These are phyloP conservation scores for Drosophila kikkawai DNA, from an alignment of 1,140 invertebrate genomes.

Conservation along the genomic window DNA sequence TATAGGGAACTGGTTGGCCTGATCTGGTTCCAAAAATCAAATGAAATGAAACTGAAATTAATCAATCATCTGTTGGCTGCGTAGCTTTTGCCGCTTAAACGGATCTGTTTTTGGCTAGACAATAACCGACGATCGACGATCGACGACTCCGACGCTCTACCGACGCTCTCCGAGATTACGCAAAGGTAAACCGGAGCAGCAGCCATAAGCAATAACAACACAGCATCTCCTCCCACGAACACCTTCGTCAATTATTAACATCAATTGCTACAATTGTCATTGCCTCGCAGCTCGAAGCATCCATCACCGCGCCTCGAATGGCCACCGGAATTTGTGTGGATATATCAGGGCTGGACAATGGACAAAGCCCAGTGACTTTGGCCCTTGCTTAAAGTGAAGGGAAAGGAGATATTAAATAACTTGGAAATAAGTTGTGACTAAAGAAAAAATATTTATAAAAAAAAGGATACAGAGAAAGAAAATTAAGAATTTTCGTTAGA, in stretches of 20 bases:
- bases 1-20: conserved; percentile 30
- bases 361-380: background rate
- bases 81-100: conserved; percentile 59
- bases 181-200: conserved; percentile 62
- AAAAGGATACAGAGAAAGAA: background rate
- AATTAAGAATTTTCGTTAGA: background rate
- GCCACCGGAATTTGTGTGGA: conserved; percentile 6
- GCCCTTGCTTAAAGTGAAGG: conserved; percentile 18
- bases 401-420: background rate
- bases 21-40: conserved; percentile 65
- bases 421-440: background rate
- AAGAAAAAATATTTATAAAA: too few relatives aligned
- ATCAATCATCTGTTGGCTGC: conserved; percentile 76
- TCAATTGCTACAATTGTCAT: conserved; percentile 84
- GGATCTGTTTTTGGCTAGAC: conserved; percentile 68
- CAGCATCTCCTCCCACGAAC: conserved; percentile 60
- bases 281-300: conserved; percentile 52
- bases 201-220: conserved; percentile 33
- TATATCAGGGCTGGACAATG: conserved; percentile 35
- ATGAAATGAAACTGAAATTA: conserved; percentile 84
- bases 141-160: conserved; percentile 18
- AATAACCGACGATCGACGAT: conserved; percentile 28
- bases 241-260: conserved; percentile 83
- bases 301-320: conserved; percentile 15
- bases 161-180: conserved; percentile 67